A percentile compares a stretch with the other conserved stretches of the same genome.
Conservation (phyloP, 35 echinoderm and acorn worm species). For the Chiridota heheva region DNA sequence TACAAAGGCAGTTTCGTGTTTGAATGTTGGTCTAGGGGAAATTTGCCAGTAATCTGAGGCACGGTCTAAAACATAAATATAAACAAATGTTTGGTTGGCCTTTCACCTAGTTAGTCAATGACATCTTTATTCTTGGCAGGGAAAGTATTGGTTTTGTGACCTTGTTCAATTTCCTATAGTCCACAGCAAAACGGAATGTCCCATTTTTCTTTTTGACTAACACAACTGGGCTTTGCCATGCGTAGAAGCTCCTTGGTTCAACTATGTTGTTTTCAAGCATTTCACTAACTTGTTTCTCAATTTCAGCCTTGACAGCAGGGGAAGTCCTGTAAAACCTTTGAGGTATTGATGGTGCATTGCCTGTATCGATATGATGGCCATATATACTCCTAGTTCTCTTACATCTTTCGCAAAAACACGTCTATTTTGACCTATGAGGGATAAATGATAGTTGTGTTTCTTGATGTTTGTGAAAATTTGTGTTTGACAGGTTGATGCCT, state of each 20-base stretch:
- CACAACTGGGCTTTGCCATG: conserved; percentile 48
- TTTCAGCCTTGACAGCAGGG: conserved; percentile 16
- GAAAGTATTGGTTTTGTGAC: conserved; percentile 39
- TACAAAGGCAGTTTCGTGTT: conserved; percentile 6
- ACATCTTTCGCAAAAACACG: conserved; percentile 2
- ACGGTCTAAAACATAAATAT: conserved; percentile 20
- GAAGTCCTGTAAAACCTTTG: neutral
- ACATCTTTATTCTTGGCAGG: conserved; percentile 16
- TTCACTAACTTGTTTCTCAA: conserved; percentile 15
- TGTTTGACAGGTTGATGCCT: neutral
- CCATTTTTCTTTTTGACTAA: conserved; percentile 44
- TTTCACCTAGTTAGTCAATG: conserved; percentile 5
- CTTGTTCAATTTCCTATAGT: conserved; percentile 34
- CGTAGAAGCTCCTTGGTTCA: conserved; percentile 24
- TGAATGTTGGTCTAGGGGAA: neutral
- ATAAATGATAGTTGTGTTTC: neutral
- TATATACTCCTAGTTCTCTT: neutral
- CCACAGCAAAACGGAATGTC: conserved; percentile 45
- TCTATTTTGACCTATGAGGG: neutral
- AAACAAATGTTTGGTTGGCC: neutral
- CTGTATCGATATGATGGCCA: conserved; percentile 13
- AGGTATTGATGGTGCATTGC: neutral
- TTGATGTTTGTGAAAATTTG: neutral
- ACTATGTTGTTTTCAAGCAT: conserved; percentile 50
- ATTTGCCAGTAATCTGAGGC: conserved; percentile 47